Percentiles rank a stretch among this genome's conserved stretches.
phyloP scores from a whole-genome alignment of 2,888 invertebrate genomes.

The Steromphala cineraria region DNA sequence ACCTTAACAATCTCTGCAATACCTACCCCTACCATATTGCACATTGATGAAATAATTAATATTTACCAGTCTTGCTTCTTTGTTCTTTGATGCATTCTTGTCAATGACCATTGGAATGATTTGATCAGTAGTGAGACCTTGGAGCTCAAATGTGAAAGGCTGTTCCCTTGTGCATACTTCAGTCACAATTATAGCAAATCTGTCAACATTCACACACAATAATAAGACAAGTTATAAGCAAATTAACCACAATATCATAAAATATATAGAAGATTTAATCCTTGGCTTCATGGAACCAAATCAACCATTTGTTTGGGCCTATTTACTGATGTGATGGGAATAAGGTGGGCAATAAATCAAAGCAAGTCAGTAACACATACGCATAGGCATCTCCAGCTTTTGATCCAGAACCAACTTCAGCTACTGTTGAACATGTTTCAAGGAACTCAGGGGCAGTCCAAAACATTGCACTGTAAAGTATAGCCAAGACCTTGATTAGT shows the following conservation, averaged over 20 bases:
- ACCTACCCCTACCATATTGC: too few species aligned
- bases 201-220: not conserved
- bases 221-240: too few species aligned
- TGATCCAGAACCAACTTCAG: conserved; percentile 46
- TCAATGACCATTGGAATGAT: conserved; percentile 44
- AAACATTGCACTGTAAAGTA: conserved; percentile 42
- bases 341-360: too few species aligned
- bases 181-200: conserved; percentile 48
- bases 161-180: conserved; percentile 50
- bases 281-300: too few species aligned
- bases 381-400: conserved; percentile 62
- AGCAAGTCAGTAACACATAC: conserved; percentile 44
- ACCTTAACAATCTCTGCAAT: too few species aligned
- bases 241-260: too few species aligned
- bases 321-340: too few species aligned
- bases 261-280: too few species aligned
- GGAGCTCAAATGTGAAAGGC: conserved; percentile 44
- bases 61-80: conserved; percentile 29
- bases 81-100: conserved; percentile 39
- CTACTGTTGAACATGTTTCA: conserved; percentile 28
- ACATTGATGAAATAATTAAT: not conserved
- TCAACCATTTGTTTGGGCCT: too few species aligned
- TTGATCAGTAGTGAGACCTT: conserved; percentile 35
- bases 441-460: conserved; percentile 66
- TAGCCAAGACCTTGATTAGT: not conserved